Percentiles rank a stretch among this genome's conserved stretches.
phyloP scores from a whole-genome alignment of 2,113 vertebrate genomes.

The Talpa occidentalis region DNA sequence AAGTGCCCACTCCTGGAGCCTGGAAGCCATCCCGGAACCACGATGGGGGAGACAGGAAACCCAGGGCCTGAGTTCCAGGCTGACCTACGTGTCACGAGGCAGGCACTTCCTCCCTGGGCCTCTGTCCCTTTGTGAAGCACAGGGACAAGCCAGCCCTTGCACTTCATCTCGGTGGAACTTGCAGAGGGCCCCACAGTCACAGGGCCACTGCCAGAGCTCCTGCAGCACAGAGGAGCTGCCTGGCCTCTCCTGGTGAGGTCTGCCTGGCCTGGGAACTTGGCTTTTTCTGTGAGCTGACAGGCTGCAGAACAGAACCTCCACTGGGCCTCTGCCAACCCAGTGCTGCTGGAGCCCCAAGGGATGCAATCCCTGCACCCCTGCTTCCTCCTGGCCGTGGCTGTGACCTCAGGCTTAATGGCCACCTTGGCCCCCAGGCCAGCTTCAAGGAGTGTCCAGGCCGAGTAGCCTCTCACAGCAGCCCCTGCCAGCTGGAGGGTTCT shows the following conservation, averaged over 20 bases:
- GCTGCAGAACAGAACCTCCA: background rate
- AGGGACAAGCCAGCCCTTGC: background rate
- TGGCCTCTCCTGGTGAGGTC: background rate
- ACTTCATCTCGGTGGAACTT: background rate
- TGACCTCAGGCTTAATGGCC: background rate
- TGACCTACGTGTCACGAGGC: background rate
- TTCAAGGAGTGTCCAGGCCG: background rate
- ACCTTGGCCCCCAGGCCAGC: background rate
- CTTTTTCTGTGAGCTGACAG: rapidly evolving
- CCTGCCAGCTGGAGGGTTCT: background rate
- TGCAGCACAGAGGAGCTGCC: rapidly evolving
- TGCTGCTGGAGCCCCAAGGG: background rate
- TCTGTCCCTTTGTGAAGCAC: background rate
- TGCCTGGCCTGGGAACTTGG: background rate
- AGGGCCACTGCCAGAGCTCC: background rate
- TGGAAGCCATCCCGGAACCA: background rate
- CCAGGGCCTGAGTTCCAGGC: background rate
- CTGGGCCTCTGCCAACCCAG: background rate
- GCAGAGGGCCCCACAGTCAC: background rate
- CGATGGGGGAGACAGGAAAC: background rate
- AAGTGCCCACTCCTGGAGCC: background rate
- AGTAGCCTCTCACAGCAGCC: rapidly evolving
- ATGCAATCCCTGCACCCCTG: background rate
- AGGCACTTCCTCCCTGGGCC: background rate
- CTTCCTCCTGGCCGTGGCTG: background rate